phyloP scores from a whole-genome alignment of 2,888 invertebrate genomes.

The Tortrix viridana region DNA sequence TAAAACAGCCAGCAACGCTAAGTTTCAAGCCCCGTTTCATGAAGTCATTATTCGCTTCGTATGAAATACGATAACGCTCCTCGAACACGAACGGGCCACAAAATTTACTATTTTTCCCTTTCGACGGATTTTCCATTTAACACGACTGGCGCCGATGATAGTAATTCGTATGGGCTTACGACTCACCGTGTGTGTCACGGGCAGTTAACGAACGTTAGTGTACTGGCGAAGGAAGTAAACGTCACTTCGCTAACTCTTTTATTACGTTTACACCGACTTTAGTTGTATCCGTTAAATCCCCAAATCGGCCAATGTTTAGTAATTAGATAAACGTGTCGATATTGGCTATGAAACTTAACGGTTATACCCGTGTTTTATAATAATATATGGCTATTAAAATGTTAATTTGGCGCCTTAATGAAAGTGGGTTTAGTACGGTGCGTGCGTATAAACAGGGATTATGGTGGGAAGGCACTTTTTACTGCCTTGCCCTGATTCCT shows the following conservation, averaged over 20 bases:
- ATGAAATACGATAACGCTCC: conserved; percentile 33
- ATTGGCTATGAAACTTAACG: conserved; percentile 63
- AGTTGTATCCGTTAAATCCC: conserved; percentile 27
- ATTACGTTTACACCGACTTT: conserved; percentile 17
- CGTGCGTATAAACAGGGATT: conserved; percentile 74
- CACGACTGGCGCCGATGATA: conserved; percentile 50
- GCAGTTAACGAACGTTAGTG: conserved; percentile 37
- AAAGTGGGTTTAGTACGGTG: conserved; percentile 75
- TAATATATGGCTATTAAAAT: conserved; percentile 81
- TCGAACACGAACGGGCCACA: conserved; percentile 23
- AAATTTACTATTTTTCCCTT: conserved; percentile 66
- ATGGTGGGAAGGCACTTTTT: conserved; percentile 70
- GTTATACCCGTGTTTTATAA: conserved; percentile 68
- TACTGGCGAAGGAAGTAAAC: conserved; percentile 50
- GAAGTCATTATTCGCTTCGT: conserved; percentile 33
- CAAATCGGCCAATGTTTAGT: conserved; percentile 22
- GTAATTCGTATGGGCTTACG: conserved; percentile 19
- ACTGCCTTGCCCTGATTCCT: conserved; percentile 69
- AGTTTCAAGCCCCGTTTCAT: conserved; percentile 19
- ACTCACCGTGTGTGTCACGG: too few species aligned
- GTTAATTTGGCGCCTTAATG: conserved; percentile 80
- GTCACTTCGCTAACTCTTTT: conserved; percentile 11
- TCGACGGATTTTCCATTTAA: conserved; percentile 55
- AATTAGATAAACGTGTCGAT: conserved; percentile 50
- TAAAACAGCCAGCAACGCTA: not conserved